Conservation (phyloP, 1,140 invertebrate species). For the Drosophila guanche region DNA sequence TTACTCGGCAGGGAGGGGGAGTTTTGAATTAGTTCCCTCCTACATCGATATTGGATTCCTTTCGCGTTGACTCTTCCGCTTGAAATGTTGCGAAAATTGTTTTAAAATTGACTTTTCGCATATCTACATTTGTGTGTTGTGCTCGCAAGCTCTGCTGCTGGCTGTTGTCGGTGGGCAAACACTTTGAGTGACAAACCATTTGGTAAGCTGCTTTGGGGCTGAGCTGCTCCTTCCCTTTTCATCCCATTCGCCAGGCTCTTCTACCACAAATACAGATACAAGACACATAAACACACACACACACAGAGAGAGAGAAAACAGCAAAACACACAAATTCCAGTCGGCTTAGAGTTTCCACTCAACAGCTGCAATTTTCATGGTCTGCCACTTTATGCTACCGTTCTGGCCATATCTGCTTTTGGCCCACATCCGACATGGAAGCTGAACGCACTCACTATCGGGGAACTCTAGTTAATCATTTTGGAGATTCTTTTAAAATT, state of each 20-base stretch:
- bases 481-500: too few relatives aligned
- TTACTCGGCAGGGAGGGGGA: too few relatives aligned
- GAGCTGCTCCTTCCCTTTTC: constrained; percentile 16
- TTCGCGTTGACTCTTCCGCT: neutral
- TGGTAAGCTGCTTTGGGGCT: constrained; percentile 44
- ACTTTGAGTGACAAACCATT: constrained; percentile 49
- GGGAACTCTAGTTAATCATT: too few relatives aligned
- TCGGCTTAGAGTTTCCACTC: constrained; percentile 48
- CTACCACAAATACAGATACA: neutral
- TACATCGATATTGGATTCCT: too few relatives aligned
- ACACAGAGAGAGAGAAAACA: too few relatives aligned
- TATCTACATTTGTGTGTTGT: constrained; percentile 14
- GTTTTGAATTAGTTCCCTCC: too few relatives aligned
- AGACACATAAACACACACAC: constrained; percentile 19
- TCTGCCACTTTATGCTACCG: constrained; percentile 30
- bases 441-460: too few relatives aligned
- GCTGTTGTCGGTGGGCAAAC: constrained; percentile 39
- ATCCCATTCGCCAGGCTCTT: constrained; percentile 5
- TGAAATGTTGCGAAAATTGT: constrained; percentile 29
- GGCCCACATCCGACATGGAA: too few relatives aligned
- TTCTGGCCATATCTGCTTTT: too few relatives aligned
- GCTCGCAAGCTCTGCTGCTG: constrained; percentile 25
- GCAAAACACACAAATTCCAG: constrained; percentile 25
- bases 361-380: constrained; percentile 48
- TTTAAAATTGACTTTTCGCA: constrained; percentile 31